Conservation (phyloP, 2,113 vertebrate genomes). For the Penelope pileata region DNA sequence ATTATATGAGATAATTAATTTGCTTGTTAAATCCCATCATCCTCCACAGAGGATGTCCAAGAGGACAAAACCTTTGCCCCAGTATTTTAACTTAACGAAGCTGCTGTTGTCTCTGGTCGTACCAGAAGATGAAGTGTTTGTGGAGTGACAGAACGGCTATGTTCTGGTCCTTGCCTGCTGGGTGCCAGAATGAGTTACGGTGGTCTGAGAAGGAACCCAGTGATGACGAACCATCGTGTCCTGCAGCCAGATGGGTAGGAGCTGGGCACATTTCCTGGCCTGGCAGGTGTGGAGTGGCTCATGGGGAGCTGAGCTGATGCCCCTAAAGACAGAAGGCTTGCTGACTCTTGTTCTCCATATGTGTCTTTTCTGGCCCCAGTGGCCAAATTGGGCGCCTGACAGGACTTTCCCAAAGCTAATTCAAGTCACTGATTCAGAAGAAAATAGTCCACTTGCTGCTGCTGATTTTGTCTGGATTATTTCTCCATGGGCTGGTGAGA, state of each 20-base stretch:
- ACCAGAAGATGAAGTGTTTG: background rate
- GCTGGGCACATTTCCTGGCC: accelerated
- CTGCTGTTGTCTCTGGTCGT: background rate
- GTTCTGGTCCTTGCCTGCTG: background rate
- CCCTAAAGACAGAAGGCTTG: background rate
- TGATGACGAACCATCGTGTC: background rate
- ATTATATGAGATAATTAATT: background rate
- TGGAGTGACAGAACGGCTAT: background rate
- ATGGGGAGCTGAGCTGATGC: background rate
- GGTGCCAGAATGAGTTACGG: background rate
- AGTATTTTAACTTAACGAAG: background rate
- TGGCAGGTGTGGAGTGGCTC: background rate
- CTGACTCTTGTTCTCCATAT: accelerated
- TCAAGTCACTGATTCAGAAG: background rate
- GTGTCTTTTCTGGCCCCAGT: background rate
- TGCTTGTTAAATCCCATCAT: background rate
- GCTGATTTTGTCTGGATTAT: background rate
- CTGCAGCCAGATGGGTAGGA: background rate
- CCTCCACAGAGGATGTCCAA: too few species aligned
- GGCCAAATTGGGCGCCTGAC: accelerated
- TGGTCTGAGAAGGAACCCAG: background rate
- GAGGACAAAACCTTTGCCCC: background rate
- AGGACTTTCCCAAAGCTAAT: background rate
- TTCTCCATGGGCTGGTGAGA: background rate
- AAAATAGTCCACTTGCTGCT: background rate